Evolutionary conservation across 2,113 vertebrate genomes (phyloP).

Genomic region (Pangasianodon gigas): DNA sequence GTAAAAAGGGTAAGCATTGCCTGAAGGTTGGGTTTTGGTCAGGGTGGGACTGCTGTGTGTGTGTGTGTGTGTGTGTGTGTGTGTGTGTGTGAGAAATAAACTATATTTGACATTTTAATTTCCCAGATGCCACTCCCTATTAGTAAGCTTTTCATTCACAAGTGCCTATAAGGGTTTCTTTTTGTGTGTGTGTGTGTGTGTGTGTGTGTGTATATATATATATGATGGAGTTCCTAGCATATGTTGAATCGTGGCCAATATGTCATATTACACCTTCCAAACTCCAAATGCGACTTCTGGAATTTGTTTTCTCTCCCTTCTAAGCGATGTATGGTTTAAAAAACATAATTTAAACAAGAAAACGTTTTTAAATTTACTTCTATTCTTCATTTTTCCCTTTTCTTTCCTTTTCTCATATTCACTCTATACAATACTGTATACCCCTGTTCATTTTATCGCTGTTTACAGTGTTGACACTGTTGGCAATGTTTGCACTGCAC

Average conservation of each 20-base stretch:
- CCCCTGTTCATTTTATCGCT: no score
- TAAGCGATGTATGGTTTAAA: not conserved
- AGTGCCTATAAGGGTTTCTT: not conserved
- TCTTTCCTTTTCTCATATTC: no score
- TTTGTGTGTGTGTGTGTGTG: not conserved
- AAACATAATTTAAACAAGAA: not conserved
- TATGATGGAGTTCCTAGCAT: no score
- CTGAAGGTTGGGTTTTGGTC: constrained; percentile 44
- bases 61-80: constrained; percentile 22
- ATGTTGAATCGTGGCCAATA: not conserved
- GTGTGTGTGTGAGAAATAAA: not conserved
- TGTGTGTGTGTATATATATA: not conserved
- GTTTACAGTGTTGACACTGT: no score
- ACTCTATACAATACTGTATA: no score
- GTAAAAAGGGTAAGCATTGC: constrained; percentile 34
- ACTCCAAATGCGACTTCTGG: not conserved
- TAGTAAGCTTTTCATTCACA: not conserved
- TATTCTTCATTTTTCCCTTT: no score
- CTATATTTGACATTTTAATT: not conserved
- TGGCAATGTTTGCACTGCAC: no score
- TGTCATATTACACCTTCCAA: not conserved
- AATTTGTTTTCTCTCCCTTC: no score
- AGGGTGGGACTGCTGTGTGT: not conserved
- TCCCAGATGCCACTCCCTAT: not conserved
- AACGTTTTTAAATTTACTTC: no score